Percentiles rank a stretch among this genome's conserved stretches.
These are phyloP conservation scores for Sebastes itinus DNA, from an alignment of 2,797 vertebrate species.

Conservation along the genomic window DNA sequence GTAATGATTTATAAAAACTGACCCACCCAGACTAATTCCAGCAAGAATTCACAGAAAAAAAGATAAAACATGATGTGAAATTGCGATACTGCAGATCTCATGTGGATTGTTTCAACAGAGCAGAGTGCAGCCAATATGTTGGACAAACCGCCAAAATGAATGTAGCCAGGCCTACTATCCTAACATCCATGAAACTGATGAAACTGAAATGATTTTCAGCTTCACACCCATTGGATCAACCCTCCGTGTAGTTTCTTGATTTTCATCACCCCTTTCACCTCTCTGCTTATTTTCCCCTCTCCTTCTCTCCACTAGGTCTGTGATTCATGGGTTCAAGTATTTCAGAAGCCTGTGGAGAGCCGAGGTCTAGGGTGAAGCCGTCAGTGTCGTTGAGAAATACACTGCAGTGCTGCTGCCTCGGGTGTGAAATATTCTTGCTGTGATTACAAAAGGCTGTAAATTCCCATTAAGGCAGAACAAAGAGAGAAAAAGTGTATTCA, in stretches of 20 bases:
- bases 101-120: slow-evolving; percentile 6
- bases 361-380: neutral
- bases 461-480: neutral
- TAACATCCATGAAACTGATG: neutral
- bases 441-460: slow-evolving; percentile 13
- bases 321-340: slow-evolving; percentile 23
- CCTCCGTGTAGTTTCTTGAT: neutral
- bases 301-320: neutral
- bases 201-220: slow-evolving; percentile 3
- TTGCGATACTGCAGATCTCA: slow-evolving; percentile 4
- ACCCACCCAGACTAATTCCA: slow-evolving; percentile 10
- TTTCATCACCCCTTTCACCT: slow-evolving; percentile 10
- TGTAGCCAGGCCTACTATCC: neutral
- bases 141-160: slow-evolving; percentile 20
- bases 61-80: slow-evolving; percentile 7
- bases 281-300: neutral
- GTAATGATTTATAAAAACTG: slow-evolving; percentile 9
- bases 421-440: slow-evolving; percentile 16
- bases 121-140: slow-evolving; percentile 37
- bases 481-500: neutral
- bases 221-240: slow-evolving; percentile 25
- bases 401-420: neutral
- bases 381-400: slow-evolving; percentile 12
- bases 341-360: slow-evolving; percentile 11
- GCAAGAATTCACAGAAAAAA: neutral